phyloP scores from a whole-genome alignment of 2,888 invertebrate genomes.

The Hofmannophila pseudospretella region DNA sequence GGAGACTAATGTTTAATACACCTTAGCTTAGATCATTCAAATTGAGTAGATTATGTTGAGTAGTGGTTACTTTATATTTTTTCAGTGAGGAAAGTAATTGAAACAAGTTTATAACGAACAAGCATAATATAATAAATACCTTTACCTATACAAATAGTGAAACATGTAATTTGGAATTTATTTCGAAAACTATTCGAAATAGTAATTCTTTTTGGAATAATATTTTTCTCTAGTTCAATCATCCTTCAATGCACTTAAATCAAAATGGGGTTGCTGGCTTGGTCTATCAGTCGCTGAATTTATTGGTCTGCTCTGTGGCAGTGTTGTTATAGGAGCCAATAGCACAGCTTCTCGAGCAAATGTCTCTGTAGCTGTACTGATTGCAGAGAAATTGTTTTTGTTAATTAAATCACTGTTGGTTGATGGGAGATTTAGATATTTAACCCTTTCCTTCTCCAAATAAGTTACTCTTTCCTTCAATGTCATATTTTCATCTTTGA shows the following conservation, averaged over 20 bases:
- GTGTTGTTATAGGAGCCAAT: conserved; percentile 19
- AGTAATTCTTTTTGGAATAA: no score
- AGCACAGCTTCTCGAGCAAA: conserved; percentile 25
- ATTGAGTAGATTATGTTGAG: no score
- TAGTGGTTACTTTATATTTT: no score
- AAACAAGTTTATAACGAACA: no score
- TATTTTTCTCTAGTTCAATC: no score
- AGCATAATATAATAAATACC: no score
- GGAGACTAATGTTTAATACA: no score
- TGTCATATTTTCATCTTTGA: conserved; percentile 79
- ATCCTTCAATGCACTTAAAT: conserved; percentile 52
- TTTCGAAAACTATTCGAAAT: no score
- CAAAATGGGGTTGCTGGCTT: conserved; percentile 45
- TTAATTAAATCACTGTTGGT: conserved; percentile 34
- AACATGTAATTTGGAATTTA: no score
- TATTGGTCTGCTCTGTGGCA: conserved; percentile 22
- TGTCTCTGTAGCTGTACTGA: conserved; percentile 22
- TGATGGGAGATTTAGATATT: conserved; percentile 52
- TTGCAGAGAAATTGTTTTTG: conserved; percentile 29
- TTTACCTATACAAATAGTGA: no score
- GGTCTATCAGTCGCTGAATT: conserved; percentile 27
- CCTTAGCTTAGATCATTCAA: no score
- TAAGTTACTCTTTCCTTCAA: conserved; percentile 76
- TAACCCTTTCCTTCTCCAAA: conserved; percentile 75
- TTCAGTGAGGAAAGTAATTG: no score